Evolutionary conservation across 2,797 vertebrate genomes (phyloP).

Genomic region (Rhabdomys pumilio): DNA sequence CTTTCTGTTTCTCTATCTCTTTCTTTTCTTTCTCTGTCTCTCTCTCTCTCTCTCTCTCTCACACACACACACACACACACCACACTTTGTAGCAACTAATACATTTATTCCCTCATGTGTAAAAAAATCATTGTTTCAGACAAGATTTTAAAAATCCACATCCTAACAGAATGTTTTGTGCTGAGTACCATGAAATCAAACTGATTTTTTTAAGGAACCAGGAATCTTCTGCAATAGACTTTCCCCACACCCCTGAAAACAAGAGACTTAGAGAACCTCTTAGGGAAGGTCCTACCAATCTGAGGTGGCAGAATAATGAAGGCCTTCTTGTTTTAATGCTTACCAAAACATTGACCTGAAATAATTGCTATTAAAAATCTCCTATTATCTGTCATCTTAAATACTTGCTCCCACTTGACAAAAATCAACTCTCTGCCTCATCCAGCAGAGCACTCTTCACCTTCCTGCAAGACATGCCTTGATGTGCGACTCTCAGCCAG

Average conservation of each 20-base stretch:
- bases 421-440: not conserved
- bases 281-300: not conserved
- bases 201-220: not conserved
- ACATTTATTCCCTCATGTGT: not conserved
- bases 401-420: not conserved
- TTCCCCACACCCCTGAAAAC: not conserved
- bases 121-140: not conserved
- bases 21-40: not conserved
- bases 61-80: not conserved
- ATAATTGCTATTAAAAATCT: not conserved
- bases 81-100: slow-evolving; percentile 2
- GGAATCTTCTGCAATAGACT: not conserved
- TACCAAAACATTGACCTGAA: not conserved
- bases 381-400: not conserved
- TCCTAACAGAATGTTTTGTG: not conserved
- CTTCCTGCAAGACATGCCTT: not conserved
- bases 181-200: not conserved
- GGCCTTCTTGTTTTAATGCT: not conserved
- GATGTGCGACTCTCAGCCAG: not conserved
- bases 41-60: no score
- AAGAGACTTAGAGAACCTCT: not conserved
- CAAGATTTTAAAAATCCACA: not conserved
- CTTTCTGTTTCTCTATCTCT: not conserved
- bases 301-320: not conserved
- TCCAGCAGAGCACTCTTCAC: not conserved